Base-by-base conservation (phyloP, 2,113 vertebrate species). In the Otus sunia region DNA sequence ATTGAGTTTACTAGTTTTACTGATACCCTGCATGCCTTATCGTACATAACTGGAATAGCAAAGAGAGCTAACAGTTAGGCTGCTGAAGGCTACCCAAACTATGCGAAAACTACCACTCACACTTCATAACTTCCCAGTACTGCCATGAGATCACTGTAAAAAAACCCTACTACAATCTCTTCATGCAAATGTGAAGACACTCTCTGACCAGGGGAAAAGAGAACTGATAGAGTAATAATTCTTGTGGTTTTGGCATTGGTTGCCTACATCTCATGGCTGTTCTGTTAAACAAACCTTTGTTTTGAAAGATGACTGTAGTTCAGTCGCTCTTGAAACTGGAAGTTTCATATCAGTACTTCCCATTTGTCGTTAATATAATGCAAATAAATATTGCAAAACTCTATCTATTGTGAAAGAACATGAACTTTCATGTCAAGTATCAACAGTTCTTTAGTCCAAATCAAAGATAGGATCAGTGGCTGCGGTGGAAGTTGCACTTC, bases 91-190 rank as follows among this genome's bases (percentile, higher is more conserved):
- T 73, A 34, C 30, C 26, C 60, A 56, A 79, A 63, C 39, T 23
- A 11, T 14, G 4, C 25, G 49, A 68, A 68, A 79, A 43, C 7
- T 47, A 34, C 9, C 8, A 29, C 9, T 72, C 37, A 14, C 7
- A 67, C 5, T 52, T 53, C n/a, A 41, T n/a, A 63, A 58, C 3
- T 86, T 79, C 11, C 14, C 32, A 88, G 6, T 10, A 43, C 2
- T 55, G 47, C 10, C 0, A 0, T 55, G n/a, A 37, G 10, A 43
- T 30, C 8, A 74, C 50, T 62, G 25, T 15, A 71, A 52, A 68
- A 86, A 60, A 83, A 73, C 6, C 17, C 43, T 4, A 2, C 20
- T 62, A 23, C 17, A 32, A 12, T 22, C 15, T 73, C 76, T 60
- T 74, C 4, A 10, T 10, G 20, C 8, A 52, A 86, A 68, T 30